A percentile compares a stretch with the other conserved stretches of the same genome.
Conservation (phyloP, 2,888 invertebrate genomes). For the Aethes cnicana region DNA sequence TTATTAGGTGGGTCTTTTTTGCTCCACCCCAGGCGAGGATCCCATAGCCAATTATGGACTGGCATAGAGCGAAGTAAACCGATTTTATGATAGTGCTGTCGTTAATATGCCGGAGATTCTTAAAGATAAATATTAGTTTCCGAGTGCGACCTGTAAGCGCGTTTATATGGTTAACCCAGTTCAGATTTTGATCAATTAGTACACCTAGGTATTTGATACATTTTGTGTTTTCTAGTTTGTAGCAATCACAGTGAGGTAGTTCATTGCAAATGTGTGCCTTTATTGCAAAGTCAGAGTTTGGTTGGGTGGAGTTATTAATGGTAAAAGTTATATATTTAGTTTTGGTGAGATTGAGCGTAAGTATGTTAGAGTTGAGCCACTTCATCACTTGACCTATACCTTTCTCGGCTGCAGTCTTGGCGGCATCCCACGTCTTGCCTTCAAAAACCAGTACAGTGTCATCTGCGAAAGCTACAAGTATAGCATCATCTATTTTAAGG, state of each 20-base stretch:
- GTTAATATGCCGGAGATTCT: not conserved
- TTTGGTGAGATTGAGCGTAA: constrained; percentile 19
- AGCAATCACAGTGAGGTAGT: not conserved
- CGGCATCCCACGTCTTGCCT: constrained; percentile 12
- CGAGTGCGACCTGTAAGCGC: not conserved
- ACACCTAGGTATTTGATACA: not conserved
- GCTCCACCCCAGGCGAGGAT: not conserved
- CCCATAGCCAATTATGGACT: not conserved
- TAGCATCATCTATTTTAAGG: not conserved
- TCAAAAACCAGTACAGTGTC: constrained; percentile 25
- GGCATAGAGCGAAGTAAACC: not conserved
- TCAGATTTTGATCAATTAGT: not conserved
- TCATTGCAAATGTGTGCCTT: constrained; percentile 8
- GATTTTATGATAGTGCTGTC: not conserved
- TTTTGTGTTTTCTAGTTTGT: not conserved
- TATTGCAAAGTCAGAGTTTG: constrained; percentile 15
- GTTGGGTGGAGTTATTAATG: constrained; percentile 4
- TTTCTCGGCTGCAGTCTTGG: not conserved
- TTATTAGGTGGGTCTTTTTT: no score
- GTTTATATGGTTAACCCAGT: not conserved
- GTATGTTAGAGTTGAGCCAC: constrained; percentile 7
- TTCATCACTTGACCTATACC: not conserved
- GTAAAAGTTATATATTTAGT: constrained; percentile 23
- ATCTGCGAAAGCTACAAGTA: constrained; percentile 25
- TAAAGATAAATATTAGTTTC: not conserved